Evolutionary conservation across 1,140 invertebrate genomes (phyloP).

Genomic region (Doryteuthis pealeii): DNA sequence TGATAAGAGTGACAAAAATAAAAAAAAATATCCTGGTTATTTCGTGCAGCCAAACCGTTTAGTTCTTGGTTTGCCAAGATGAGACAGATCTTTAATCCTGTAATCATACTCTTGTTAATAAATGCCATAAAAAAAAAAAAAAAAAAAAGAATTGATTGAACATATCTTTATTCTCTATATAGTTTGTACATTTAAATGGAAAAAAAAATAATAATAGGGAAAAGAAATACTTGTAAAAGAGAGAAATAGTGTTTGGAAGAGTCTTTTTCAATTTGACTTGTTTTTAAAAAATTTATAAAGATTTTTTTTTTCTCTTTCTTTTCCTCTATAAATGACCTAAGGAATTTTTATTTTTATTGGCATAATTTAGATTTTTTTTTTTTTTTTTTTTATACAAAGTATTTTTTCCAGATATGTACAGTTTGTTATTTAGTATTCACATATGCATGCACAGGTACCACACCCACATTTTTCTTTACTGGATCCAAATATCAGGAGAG

Average conservation of each 20-base stretch:
- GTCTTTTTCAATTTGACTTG: background rate
- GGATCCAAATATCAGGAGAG: too few relatives aligned
- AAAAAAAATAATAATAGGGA: too few relatives aligned
- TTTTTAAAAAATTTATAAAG: background rate
- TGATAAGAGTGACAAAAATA: background rate
- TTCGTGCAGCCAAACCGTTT: background rate
- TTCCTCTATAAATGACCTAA: background rate
- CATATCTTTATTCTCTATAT: background rate
- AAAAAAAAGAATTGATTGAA: background rate
- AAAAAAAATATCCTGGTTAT: background rate
- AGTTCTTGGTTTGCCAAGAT: background rate
- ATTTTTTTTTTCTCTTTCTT: background rate
- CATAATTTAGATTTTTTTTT: too few relatives aligned
- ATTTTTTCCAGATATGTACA: too few relatives aligned
- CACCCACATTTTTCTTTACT: too few relatives aligned
- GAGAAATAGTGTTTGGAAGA: background rate
- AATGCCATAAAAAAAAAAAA: conserved; percentile 9
- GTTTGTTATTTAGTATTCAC: too few relatives aligned
- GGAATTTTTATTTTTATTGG: background rate
- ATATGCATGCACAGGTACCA: too few relatives aligned
- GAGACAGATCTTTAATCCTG: conserved; percentile 4
- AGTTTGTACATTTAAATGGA: too few relatives aligned
- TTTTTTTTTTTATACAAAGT: too few relatives aligned
- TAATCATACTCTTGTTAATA: conserved; percentile 15
- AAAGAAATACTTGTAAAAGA: background rate